These are phyloP conservation scores for Camptogramma bilineatum DNA, from an alignment of 2,888 invertebrate genomes.

Conservation along the genomic window DNA sequence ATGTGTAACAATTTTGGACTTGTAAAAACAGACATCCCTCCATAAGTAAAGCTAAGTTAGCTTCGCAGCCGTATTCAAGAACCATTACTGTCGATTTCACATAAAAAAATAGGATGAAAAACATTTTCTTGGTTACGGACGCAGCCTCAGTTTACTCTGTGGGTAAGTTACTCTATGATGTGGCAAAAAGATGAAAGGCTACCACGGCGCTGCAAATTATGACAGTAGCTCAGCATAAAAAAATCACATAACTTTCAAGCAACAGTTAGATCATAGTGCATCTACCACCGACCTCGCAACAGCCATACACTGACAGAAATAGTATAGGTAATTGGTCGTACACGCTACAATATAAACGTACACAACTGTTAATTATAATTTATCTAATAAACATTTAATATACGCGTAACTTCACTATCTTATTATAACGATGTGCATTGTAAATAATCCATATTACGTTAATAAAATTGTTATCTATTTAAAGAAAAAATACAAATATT, in stretches of 20 bases:
- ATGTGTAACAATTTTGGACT: too few species aligned
- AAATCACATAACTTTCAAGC: constrained; percentile 51
- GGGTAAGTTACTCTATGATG: background rate
- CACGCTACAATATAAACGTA: constrained; percentile 70
- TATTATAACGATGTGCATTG: constrained; percentile 65
- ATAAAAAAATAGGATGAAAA: too few species aligned
- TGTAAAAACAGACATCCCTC: too few species aligned
- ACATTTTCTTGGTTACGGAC: too few species aligned
- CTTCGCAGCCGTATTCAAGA: too few species aligned
- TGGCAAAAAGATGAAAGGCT: background rate
- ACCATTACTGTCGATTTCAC: too few species aligned
- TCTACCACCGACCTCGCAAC: constrained; percentile 59
- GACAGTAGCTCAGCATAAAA: constrained; percentile 46
- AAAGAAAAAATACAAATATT: constrained; percentile 45
- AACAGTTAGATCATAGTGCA: constrained; percentile 61
- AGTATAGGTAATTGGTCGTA: constrained; percentile 69
- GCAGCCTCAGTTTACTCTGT: too few species aligned
- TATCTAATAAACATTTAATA: constrained; percentile 61
- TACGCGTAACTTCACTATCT: constrained; percentile 36
- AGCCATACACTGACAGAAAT: constrained; percentile 51
- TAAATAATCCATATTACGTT: constrained; percentile 56
- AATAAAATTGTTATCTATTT: constrained; percentile 45
- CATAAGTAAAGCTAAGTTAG: too few species aligned
- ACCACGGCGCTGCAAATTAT: background rate
- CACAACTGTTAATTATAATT: constrained; percentile 57